phyloP scores from a whole-genome alignment of 2,888 invertebrate species.

The Spatulosminthurus flaviceps region DNA sequence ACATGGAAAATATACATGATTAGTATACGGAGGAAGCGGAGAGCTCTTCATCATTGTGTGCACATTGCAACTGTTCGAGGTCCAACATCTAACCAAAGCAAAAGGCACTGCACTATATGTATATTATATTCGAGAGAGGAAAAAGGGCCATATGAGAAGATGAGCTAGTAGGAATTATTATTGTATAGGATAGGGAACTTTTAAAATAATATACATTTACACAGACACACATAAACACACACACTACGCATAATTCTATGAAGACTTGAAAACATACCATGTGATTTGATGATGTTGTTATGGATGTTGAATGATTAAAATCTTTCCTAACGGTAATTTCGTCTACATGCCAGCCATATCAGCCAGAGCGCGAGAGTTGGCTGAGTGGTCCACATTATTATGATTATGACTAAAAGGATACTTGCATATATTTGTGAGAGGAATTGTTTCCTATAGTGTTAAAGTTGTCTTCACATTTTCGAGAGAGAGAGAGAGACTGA shows the following conservation, averaged over 20 bases:
- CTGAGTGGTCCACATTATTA: conserved; percentile 42
- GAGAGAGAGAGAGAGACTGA: neutral
- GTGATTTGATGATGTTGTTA: conserved; percentile 35
- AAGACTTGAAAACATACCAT: conserved; percentile 29
- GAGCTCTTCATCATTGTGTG: no score
- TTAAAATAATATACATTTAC: no score
- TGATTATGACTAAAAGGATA: conserved; percentile 28
- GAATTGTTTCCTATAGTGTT: neutral
- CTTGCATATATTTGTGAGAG: conserved; percentile 5
- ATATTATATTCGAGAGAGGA: no score
- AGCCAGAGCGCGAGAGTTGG: conserved; percentile 2
- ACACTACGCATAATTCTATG: conserved; percentile 19
- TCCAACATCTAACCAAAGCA: no score
- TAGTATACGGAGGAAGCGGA: no score
- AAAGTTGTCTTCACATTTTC: conserved; percentile 1
- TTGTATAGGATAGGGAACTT: no score
- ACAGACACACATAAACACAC: no score
- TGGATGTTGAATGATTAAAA: conserved; percentile 53
- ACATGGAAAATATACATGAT: no score
- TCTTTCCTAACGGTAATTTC: conserved; percentile 55
- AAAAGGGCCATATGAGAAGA: no score
- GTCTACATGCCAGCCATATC: conserved; percentile 43
- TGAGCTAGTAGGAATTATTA: no score
- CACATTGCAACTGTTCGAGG: no score
- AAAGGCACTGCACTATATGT: no score